Base-by-base conservation (phyloP, 2,797 vertebrate species). In the Microcaecilia unicolor region DNA sequence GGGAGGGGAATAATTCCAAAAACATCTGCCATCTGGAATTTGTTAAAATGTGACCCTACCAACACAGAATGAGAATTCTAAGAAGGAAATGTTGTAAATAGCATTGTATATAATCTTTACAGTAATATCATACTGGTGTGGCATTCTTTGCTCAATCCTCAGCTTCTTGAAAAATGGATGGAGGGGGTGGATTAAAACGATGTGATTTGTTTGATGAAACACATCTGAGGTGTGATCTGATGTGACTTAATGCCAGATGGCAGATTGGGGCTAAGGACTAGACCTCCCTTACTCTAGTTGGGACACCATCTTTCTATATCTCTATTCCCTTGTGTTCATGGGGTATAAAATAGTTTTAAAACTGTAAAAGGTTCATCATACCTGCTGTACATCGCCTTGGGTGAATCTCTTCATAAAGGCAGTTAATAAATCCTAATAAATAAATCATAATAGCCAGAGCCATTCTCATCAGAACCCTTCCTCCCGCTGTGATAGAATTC, bases 391-490 rank as follows among this genome's bases (percentile, higher is more conserved):
- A n/a, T n/a, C n/a, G n/a, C n/a, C n/a, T n/a, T n/a, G n/a, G n/a
- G n/a, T n/a, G n/a, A n/a, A n/a, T n/a, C n/a, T n/a, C n/a, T n/a
- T n/a, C n/a, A n/a, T n/a, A n/a, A n/a, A n/a, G n/a, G n/a, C n/a
- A n/a, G n/a, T n/a, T n/a, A n/a, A n/a, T n/a, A n/a, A n/a, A n/a
- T n/a, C n/a, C n/a, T n/a, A n/a, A n/a, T n/a, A n/a, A n/a, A n/a
- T n/a, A n/a, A n/a, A n/a, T n/a, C n/a, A 70, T 81, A 84, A 76
- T 73, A 83, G 76, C 70, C 63, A 78, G n/a, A n/a, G n/a, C n/a
- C n/a, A n/a, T n/a, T n/a, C n/a, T n/a, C n/a, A n/a, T n/a, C n/a
- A n/a, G 19, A 45, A 33, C 24, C 0, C 2, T 25, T 41, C 51
- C 30, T 25, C 41, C 51, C 30, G 43, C 30, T 7, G 5, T 28